Base-by-base conservation (phyloP, 2,113 vertebrate genomes). In the Anarrhichthys ocellatus region DNA sequence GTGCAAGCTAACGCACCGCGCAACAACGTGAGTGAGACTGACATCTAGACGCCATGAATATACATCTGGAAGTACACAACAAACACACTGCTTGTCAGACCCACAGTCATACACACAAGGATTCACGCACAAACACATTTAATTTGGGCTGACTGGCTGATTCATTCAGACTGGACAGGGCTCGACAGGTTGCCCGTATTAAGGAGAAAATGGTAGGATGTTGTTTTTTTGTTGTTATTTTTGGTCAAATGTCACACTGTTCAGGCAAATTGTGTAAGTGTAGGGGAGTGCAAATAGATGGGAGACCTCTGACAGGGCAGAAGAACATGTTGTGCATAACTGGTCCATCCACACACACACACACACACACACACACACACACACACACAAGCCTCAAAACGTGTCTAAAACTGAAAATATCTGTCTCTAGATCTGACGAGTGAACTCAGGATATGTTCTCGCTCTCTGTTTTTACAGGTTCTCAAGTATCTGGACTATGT, bases 401-500 rank as follows among this genome's bases (percentile, higher is more conserved):
- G 62, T 52, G 36, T 82, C 20, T 64, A 44, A 10, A 66, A 59
- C 15, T 64, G 44, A 10, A 66, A 64, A 44, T 38, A 71, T 68
- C 73, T 83, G 69, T 74, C 52, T 65, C 54, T 32, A 42, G 56
- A 20, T 81, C 34, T 68, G 29, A 46, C 17, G 52, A 46, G 63
- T 73, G 73, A 22, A 68, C 38, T 86, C 18, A 29, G 56, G 32
- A 81, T 54, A 20, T 78, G 80, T 80, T 62, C 34, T 52, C 9
- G 0, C 27, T 17, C 9, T 62, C 14, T 80, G 62, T 44, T 74
- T 72, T 34, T 74, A 62, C 85, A 99, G 98, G 97, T 96, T 83
- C 96, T 99, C 70, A 99, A 99, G 83, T 99, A 99, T 90, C 93
- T 99, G 95, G 98, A 99, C 93, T 99, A 99, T 69, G 96, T 99